These are phyloP conservation scores for Trichopria drosophilae DNA, from an alignment of 2,888 invertebrate species.

Conservation along the genomic window DNA sequence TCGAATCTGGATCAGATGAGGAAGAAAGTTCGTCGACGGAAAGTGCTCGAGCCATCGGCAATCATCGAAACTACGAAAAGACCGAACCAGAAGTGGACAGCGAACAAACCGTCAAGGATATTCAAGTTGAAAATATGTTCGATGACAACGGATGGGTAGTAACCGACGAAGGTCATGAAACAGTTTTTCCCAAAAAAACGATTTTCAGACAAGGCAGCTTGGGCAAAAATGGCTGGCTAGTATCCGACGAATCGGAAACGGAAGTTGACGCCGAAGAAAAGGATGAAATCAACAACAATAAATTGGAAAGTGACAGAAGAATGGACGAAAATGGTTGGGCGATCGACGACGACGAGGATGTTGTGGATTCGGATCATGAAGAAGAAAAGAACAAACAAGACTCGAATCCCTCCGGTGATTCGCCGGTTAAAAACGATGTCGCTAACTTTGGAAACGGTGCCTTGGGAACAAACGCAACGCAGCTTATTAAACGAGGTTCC, in stretches of 20 bases:
- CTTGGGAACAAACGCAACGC: slow-evolving; percentile 42
- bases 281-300: slow-evolving; percentile 34
- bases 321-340: slow-evolving; percentile 43
- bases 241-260: slow-evolving; percentile 44
- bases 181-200: background rate
- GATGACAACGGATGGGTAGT: slow-evolving; percentile 56
- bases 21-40: too few species aligned
- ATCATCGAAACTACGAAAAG: slow-evolving; percentile 8
- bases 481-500: slow-evolving; percentile 41
- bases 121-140: slow-evolving; percentile 46
- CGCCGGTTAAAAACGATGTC: too few species aligned
- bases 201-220: slow-evolving; percentile 37
- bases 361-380: slow-evolving; percentile 20
- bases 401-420: too few species aligned
- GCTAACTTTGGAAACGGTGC: slow-evolving; percentile 41
- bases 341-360: slow-evolving; percentile 28
- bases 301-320: slow-evolving; percentile 25
- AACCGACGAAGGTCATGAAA: slow-evolving; percentile 39
- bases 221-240: slow-evolving; percentile 47
- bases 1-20: background rate
- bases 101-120: background rate
- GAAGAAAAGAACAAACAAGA: slow-evolving; percentile 27
- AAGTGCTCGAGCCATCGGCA: too few species aligned
- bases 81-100: slow-evolving; percentile 3
- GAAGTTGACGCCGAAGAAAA: slow-evolving; percentile 5